A percentile compares a stretch with the other conserved stretches of the same genome.
Evolutionary conservation across 2,113 vertebrate genomes (phyloP).

Genomic region (Salvator merianae): DNA sequence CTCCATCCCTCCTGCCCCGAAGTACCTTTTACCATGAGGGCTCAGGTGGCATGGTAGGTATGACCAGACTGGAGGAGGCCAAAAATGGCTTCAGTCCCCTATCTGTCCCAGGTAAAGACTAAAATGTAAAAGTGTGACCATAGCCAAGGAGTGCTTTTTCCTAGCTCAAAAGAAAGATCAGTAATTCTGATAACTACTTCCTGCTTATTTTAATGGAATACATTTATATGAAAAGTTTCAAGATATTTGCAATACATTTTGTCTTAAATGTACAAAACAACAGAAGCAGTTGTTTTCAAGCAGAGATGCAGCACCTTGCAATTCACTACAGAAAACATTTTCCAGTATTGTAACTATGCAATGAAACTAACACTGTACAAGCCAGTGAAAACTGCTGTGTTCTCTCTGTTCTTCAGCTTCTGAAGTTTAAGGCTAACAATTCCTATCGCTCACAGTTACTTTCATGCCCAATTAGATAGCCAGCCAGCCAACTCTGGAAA

Average conservation of each 20-base stretch:
- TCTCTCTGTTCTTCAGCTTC: too few relatives aligned
- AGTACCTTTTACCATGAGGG: too few relatives aligned
- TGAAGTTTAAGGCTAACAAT: too few relatives aligned
- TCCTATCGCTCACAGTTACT: too few relatives aligned
- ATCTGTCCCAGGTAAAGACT: too few relatives aligned
- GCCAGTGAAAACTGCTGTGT: neutral
- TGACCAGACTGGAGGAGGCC: too few relatives aligned
- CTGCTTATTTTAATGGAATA: neutral
- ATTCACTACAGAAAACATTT: neutral
- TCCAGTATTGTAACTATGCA: neutral
- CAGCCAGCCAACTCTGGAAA: too few relatives aligned
- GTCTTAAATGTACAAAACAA: neutral
- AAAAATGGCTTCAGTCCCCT: too few relatives aligned
- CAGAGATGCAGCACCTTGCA: neutral
- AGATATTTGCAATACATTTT: neutral
- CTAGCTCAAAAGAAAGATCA: neutral
- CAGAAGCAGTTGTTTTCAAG: neutral
- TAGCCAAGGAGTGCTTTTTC: neutral
- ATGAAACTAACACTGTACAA: neutral
- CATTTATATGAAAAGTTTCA: neutral
- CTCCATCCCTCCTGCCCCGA: too few relatives aligned
- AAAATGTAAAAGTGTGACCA: too few relatives aligned
- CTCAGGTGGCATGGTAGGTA: too few relatives aligned
- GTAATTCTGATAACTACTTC: neutral
- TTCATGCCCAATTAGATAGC: too few relatives aligned